Evolutionary conservation across 2,888 invertebrate species (phyloP).

Genomic region (Apamea crenata): DNA sequence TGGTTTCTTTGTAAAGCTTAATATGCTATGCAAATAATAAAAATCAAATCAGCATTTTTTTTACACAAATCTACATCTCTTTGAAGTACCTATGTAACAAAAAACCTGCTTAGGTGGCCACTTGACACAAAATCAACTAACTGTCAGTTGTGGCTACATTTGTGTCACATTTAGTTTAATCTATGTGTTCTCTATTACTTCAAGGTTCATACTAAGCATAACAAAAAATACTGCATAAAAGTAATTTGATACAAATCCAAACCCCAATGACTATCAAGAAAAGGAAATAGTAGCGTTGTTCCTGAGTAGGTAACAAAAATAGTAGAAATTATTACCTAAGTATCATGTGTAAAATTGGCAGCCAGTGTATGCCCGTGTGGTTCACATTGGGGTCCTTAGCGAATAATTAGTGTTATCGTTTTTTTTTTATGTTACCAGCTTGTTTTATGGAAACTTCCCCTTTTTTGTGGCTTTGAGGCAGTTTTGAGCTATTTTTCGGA

Average conservation of each 20-base stretch:
- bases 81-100: conserved; percentile 9
- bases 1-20: too few species aligned
- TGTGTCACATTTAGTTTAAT: neutral
- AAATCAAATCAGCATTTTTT: neutral
- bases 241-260: conserved; percentile 31
- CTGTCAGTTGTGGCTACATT: conserved; percentile 3
- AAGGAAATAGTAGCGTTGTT: conserved; percentile 5
- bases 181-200: conserved; percentile 9
- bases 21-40: neutral
- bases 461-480: neutral
- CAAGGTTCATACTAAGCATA: conserved; percentile 11
- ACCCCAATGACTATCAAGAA: neutral
- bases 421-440: neutral
- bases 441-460: neutral
- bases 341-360: neutral
- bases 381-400: neutral
- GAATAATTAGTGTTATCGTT: neutral
- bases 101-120: conserved; percentile 16
- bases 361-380: neutral
- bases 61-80: neutral
- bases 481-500: neutral
- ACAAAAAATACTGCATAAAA: conserved; percentile 5
- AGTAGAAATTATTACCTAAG: neutral
- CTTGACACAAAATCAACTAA: conserved; percentile 25
- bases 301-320: neutral